Evolutionary conservation across 2,113 vertebrate species (phyloP), one percentile per base, ranked within the genome.

Genomic region (Dinomys branickii): DNA sequence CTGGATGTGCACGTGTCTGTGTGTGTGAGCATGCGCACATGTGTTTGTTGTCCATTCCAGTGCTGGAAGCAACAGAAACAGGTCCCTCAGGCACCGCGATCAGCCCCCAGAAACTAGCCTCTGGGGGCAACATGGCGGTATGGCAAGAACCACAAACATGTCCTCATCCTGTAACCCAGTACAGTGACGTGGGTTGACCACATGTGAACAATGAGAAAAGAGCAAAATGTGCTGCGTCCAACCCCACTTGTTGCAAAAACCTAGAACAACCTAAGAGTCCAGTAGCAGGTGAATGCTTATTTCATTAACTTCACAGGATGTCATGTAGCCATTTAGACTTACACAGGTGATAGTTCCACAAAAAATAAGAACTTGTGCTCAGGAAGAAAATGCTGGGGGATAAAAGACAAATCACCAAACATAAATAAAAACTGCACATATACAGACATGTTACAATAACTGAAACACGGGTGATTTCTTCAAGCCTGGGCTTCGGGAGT

Each of bases 381-480:
- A 61, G 56, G 93, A 67, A 71, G 47, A 95, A 94, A 95, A 77
- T 38, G 8, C 63, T 16, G 33, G 67, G 19, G 38, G 17, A n/a
- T 19, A 69, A 73, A 89, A 47, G 87, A 59, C 28, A 91, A 81
- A 44, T 28, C 56, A 82, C 4, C 41, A 22, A 38, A 52, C 16
- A 22, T 65, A 73, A 90, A 52, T 63, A 73, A 75, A 78, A 94
- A 83, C 33, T n/a, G 10, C 3, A 5, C 20, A 58, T 22, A 78
- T 35, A 13, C 0, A 17, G 54, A 85, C 17, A 56, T 14, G 30
- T 44, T 85, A 82, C 92, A 77, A 84, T n/a, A 59, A 35, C 10
- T 77, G 47, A 41, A 11, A 7, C 24, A 11, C 12, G n/a, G 63
- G 41, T 20, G 5, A 56, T 90, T 19, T 94, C 71, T 65, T 90